A percentile compares a stretch with the other conserved stretches of the same genome.
Evolutionary conservation across 2,113 vertebrate genomes (phyloP).

Genomic region (Aleadryas rufinucha): DNA sequence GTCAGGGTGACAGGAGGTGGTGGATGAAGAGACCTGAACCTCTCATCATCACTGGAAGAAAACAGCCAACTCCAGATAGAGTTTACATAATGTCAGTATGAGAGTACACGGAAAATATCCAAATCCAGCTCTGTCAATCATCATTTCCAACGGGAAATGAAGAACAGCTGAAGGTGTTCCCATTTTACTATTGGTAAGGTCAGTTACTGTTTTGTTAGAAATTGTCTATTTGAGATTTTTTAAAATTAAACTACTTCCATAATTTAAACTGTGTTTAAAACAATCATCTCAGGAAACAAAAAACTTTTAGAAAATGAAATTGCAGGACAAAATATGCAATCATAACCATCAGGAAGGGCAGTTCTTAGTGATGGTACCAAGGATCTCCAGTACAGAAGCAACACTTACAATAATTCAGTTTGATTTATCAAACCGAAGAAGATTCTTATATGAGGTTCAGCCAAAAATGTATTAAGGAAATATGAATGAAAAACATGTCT

Average conservation of each 20-base stretch:
- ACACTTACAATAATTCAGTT: not conserved
- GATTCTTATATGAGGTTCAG: not conserved
- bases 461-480: not conserved
- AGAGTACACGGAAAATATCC: not conserved
- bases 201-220: not conserved
- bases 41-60: not conserved
- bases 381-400: not conserved
- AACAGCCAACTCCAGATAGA: not conserved
- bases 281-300: not conserved
- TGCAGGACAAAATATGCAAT: not conserved
- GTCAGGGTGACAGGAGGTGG: not conserved
- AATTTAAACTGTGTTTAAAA: not conserved
- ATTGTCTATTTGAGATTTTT: not conserved
- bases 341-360: not conserved
- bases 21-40: not conserved
- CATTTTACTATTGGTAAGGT: not conserved
- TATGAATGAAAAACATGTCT: not conserved
- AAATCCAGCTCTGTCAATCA: not conserved
- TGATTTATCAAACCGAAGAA: not conserved
- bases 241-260: not conserved
- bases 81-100: not conserved
- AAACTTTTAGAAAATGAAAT: not conserved
- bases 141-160: not conserved
- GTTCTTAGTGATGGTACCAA: not conserved
- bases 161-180: not conserved